Percentiles rank a stretch among this genome's conserved stretches.
These are phyloP conservation scores for Ischnus inquisitorius DNA, from an alignment of 2,888 invertebrate species.

Conservation along the genomic window DNA sequence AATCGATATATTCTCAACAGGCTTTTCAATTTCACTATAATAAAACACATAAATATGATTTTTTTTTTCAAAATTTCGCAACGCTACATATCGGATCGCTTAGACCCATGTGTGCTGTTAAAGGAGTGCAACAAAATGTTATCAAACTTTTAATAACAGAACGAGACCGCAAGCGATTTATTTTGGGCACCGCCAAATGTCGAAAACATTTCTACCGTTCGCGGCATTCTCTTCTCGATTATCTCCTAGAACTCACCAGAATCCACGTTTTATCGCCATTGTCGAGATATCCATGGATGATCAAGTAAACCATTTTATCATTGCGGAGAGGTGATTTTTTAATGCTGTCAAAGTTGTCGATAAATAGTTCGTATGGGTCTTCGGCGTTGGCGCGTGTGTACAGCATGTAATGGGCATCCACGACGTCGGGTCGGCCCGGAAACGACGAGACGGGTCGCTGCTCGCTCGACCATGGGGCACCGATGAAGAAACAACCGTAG, in stretches of 20 bases:
- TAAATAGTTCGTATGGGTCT: conserved; percentile 88
- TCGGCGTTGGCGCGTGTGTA: conserved; percentile 86
- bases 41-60: too few species aligned
- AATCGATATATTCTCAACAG: too few species aligned
- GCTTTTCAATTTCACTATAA: too few species aligned
- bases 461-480: conserved; percentile 92
- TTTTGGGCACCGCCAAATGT: too few species aligned
- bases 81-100: too few species aligned
- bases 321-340: conserved; percentile 88
- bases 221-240: neutral
- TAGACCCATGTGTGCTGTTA: too few species aligned
- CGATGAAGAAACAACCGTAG: conserved; percentile 93
- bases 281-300: conserved; percentile 96
- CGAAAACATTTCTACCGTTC: neutral
- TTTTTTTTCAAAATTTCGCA: too few species aligned
- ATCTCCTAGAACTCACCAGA: conserved; percentile 81
- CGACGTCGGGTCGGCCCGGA: conserved; percentile 90
- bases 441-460: conserved; percentile 93
- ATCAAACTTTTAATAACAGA: neutral
- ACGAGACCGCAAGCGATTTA: too few species aligned
- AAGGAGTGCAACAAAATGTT: neutral
- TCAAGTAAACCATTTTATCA: conserved; percentile 89
- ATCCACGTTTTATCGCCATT: conserved; percentile 94
- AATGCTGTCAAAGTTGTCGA: conserved; percentile 89
- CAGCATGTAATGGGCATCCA: conserved; percentile 88